Evolutionary conservation across 1,140 invertebrate genomes (phyloP), one percentile per base, ranked within the genome.

Genomic region (Stenopsyche tienmushanensis): DNA sequence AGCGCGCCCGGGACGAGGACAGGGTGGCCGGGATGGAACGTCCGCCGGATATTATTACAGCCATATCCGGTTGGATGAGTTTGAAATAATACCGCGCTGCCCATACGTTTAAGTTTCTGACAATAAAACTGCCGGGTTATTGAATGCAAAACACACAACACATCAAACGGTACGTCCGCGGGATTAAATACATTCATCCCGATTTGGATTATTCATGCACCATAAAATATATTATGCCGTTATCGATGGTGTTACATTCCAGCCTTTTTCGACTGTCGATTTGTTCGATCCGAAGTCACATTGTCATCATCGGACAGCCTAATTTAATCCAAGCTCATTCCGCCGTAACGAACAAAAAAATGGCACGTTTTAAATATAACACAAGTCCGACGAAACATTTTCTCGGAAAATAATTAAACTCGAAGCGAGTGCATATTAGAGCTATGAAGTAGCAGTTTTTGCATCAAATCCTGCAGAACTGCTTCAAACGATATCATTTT

Each of bases 21-120:
- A 52, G 26, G 54, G 62, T 20, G 47, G 23, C 20, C 18, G 9
- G 20, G 18, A n/a, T 41, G 54, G 65, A 25, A 47, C 53, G 25
- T 49, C 62, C 50, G 39, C 53, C 64, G 55, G 64, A 66, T 69
- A 69, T 69, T 69, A 58, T 69, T 69, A 44, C 62, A 60, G 66
- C 49, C 50, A 55, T 65, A 69, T 69, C 62, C 66, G 66, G 50
- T 54, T 50, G 62, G 63, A 65, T 59, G 62, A 15, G 66, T 34
- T 57, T 68, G 62, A 68, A 64, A 67, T 67, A 67, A 68, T 60
- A 68, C 47, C 65, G 42, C 21, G 25, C 41, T 21, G 21, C 17
- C 26, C n/a, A 39, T 57, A 39, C 55, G 55, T 41, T 58, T 41
- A 41, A 58, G 29, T 58, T 58, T 53, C 29, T 41, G 55, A 18